Base-by-base conservation (phyloP, 2,113 vertebrate genomes). In the Pelodiscus sinensis region DNA sequence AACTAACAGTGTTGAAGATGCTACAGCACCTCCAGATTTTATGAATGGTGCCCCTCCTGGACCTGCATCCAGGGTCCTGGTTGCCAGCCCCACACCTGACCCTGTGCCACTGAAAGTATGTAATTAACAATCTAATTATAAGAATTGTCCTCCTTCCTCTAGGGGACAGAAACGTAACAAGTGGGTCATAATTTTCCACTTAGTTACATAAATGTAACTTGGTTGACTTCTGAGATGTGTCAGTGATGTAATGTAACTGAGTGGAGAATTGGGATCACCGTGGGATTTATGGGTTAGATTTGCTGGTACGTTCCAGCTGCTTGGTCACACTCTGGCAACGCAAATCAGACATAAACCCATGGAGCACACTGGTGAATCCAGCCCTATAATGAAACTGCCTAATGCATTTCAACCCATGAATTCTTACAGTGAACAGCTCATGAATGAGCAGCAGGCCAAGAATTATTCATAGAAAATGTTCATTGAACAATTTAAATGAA, bases 361-460 rank as follows among this genome's bases (percentile, higher is more conserved):
- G 73, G 38, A 50, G 44, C 24, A 50, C 25, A 77, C 73, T 25
- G 44, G 73, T 50, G 73, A 77, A 22, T 50, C 38, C 25, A 62
- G 52, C 24, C 35, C 21, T 27, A 50, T 6, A 2, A 1, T 19
- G 87, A 75, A 79, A 13, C 18, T 81, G 19, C 11, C 13, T 88
- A n/a, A 14, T 8, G 50, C 13, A 68, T 83, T 51, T 81, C 1
- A 2, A 4, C 16, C 31, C 60, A 9, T 60, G 56, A 24, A 55
- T 25, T 19, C 55, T 90, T 58, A 35, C 31, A 0, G 2, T 44
- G 81, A 86, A 79, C 15, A 89, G 31, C 16, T 81, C 92, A 77
- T 0, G 0, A 65, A 54, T 0, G 1, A 0, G 1, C 6, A 1
- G 0, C 0, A 0, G 6, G 29, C 51, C 73, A 88, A 73, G 60